Conservation (phyloP, 2,888 invertebrate species). For the Drosophila mulleri region DNA sequence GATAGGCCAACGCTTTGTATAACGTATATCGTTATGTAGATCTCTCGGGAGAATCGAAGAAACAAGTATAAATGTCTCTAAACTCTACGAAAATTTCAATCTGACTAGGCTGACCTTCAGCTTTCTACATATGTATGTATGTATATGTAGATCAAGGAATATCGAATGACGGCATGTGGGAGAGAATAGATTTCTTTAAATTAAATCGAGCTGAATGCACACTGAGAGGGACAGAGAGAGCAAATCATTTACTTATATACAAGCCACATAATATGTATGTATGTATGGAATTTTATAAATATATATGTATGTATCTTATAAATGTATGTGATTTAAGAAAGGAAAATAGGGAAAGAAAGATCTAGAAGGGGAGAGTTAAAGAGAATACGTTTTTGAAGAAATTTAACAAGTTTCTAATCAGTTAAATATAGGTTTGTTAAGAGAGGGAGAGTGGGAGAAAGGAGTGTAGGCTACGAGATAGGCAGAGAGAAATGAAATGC, state of each 20-base stretch:
- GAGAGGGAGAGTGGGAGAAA: too few species aligned
- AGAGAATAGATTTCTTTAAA: not conserved
- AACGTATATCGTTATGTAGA: too few species aligned
- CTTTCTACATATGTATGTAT: too few species aligned
- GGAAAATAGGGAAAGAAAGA: not conserved
- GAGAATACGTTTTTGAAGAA: not conserved
- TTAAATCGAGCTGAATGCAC: not conserved
- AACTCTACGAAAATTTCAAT: not conserved
- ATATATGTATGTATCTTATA: not conserved
- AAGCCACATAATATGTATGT: not conserved
- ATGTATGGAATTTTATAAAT: not conserved
- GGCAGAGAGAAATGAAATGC: not conserved
- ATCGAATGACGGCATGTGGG: not conserved
- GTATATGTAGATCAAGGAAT: not conserved
- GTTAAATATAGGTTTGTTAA: too few species aligned
- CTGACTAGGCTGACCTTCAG: not conserved
- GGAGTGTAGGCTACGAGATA: not conserved
- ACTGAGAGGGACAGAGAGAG: not conserved
- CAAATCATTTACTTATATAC: not conserved
- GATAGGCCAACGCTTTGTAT: too few species aligned
- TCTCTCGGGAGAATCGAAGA: not conserved
- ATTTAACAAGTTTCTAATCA: not conserved
- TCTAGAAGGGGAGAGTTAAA: too few species aligned
- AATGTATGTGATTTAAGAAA: not conserved
- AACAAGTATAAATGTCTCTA: not conserved